Evolutionary conservation across 1,140 invertebrate genomes (phyloP).

Genomic region (Heliothis virescens): DNA sequence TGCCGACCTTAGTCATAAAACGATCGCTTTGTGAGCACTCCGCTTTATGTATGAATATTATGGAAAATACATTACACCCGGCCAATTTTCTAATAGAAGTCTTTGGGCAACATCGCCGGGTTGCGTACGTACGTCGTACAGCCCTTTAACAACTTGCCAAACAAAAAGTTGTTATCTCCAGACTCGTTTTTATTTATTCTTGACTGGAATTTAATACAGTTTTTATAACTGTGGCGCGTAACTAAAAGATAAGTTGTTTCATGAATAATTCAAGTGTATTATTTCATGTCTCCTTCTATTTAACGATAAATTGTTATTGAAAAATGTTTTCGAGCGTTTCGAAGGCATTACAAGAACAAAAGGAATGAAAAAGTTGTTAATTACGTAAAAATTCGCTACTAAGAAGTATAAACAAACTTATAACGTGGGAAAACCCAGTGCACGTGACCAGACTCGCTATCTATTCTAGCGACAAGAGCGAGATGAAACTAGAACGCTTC

Average conservation of each 20-base stretch:
- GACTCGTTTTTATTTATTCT: slow-evolving; percentile 19
- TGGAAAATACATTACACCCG: slow-evolving; percentile 9
- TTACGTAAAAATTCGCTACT: slow-evolving; percentile 10
- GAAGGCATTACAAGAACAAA: neutral
- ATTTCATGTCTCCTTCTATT: neutral
- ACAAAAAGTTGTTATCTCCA: slow-evolving; percentile 7
- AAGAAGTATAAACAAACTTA: slow-evolving; percentile 8
- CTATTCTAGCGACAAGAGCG: slow-evolving; percentile 38
- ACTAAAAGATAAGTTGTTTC: slow-evolving; percentile 24
- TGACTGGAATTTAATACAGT: slow-evolving; percentile 19
- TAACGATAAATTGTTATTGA: slow-evolving; percentile 4
- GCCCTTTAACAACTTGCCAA: slow-evolving; percentile 19
- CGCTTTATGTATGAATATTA: slow-evolving; percentile 45
- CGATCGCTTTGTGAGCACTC: slow-evolving; percentile 48
- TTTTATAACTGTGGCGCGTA: neutral
- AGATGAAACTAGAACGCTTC: slow-evolving; percentile 50
- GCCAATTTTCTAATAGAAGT: slow-evolving; percentile 42
- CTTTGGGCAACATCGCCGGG: slow-evolving; percentile 10
- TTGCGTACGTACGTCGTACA: neutral
- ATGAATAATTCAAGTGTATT: slow-evolving; percentile 35
- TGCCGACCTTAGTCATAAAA: slow-evolving; percentile 58
- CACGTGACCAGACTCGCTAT: slow-evolving; percentile 34
- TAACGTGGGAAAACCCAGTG: slow-evolving; percentile 16
- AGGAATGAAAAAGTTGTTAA: slow-evolving; percentile 2
- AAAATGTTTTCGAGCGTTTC: slow-evolving; percentile 16